phyloP scores from a whole-genome alignment of 1,140 invertebrate genomes.

The Drosophila bipectinata region DNA sequence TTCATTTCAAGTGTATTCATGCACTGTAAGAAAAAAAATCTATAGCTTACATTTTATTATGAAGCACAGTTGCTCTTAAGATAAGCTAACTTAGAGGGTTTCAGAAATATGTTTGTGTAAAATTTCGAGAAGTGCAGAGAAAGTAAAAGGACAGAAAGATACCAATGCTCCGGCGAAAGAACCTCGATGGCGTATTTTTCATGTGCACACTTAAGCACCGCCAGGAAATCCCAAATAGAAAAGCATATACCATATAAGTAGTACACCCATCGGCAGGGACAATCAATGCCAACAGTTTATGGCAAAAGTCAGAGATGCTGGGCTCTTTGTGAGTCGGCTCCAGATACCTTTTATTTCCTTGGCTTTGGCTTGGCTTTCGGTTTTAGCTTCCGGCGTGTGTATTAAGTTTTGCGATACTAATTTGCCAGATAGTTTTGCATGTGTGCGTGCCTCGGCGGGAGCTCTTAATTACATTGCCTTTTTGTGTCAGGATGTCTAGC shows the following conservation, averaged over 20 bases:
- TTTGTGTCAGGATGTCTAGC: constrained; percentile 42
- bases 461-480: constrained; percentile 72
- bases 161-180: constrained; percentile 1
- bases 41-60: no score
- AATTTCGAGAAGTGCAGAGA: constrained; percentile 1
- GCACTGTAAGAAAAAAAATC: neutral
- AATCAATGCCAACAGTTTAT: constrained; percentile 74
- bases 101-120: no score
- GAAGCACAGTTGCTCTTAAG: no score
- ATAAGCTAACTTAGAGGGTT: no score
- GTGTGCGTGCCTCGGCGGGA: constrained; percentile 36
- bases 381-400: constrained; percentile 47
- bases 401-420: constrained; percentile 78
- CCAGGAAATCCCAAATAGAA: constrained; percentile 2
- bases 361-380: constrained; percentile 32
- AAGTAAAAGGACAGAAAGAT: constrained; percentile 1
- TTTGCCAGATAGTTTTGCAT: constrained; percentile 63
- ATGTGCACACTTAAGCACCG: constrained; percentile 34
- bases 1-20: constrained; percentile 52
- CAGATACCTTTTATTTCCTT: constrained; percentile 39
- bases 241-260: constrained; percentile 7
- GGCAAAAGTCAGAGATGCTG: constrained; percentile 62
- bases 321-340: constrained; percentile 28
- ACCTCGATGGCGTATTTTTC: constrained; percentile 61
- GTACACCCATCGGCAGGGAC: constrained; percentile 14